Evolutionary conservation across 1,140 invertebrate species (phyloP), one percentile per base, ranked within the genome.

Genomic region (Schlechtendalia chinensis): DNA sequence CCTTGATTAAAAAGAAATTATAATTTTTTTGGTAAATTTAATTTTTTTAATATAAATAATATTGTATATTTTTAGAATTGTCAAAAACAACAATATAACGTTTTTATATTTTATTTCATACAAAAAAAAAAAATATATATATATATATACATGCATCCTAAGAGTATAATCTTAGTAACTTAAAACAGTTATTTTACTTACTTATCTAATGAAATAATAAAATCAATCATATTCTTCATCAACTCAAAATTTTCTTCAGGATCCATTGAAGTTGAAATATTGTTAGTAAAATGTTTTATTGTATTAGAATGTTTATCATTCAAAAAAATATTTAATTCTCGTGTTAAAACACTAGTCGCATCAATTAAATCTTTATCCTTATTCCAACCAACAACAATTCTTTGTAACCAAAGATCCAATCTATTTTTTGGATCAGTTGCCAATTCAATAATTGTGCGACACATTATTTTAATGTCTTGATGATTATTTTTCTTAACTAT

Each of bases 331-430:
- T 4, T 50, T 47, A 79, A n/a, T 63, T 79, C 75, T 19, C 45
- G 29, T 4, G 58, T 17, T 47, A 79, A 29, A 63, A 50, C 24
- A 47, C 58, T 50, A 47, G 39, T 27, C 29, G 75, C 75, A 50
- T 79, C 75, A 50, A 79, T 79, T 54, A 79, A 79, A 79, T 79
- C 75, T 63, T 63, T 61, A 3, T 79, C 75, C 61, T 79, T 79
- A 5, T 61, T 79, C 75, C 75, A 79, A 29, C 75, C 75, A 63
- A 79, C 45, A 79, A 79, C 63, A 63, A 79, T 79, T 61, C 75
- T 58, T 63, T 79, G 75, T 50, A 79, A 50, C 75, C 75, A 79
- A 47, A 79, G 58, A 53, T 79, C 75, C 39, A 79, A 47, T 79
- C 75, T 79, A 79, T 79, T 79, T 63, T 79, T 79, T 61, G 75